These are phyloP conservation scores for Ophioderma brevispina DNA, from an alignment of 35 echinoderm and acorn worm species.

Conservation along the genomic window DNA sequence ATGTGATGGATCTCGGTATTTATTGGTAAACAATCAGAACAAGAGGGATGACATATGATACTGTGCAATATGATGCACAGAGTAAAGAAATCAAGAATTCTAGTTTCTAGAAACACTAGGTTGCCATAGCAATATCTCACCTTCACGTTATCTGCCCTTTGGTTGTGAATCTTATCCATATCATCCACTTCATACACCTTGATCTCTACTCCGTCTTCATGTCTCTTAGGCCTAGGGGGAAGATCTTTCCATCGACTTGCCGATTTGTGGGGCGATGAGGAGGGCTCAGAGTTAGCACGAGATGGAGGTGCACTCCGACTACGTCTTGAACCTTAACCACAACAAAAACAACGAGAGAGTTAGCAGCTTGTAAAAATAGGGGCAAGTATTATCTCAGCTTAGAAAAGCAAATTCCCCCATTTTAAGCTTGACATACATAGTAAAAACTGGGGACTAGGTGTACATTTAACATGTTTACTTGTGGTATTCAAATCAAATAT, in stretches of 20 bases:
- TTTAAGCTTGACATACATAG: background rate
- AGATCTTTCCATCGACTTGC: constrained; percentile 70
- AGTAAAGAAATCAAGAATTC: too few species aligned
- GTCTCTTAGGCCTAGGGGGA: constrained; percentile 67
- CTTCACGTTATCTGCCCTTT: constrained; percentile 82
- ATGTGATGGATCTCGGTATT: too few species aligned
- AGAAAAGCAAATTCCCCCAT: too few species aligned
- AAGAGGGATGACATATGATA: too few species aligned
- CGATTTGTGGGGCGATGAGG: constrained; percentile 41
- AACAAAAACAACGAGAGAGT: background rate
- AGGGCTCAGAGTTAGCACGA: constrained; percentile 56
- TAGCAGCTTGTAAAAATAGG: background rate
- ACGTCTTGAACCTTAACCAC: constrained; percentile 54
- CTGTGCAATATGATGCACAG: too few species aligned
- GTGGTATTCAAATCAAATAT: constrained; percentile 1
- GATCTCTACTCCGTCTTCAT: constrained; percentile 76
- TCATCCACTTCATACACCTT: constrained; percentile 99
- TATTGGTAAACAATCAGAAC: too few species aligned
- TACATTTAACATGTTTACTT: background rate
- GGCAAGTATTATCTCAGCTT: background rate
- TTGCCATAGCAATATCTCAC: constrained; percentile 44
- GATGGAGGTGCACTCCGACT: constrained; percentile 77
- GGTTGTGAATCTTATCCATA: constrained; percentile 61
- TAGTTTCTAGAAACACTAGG: background rate
- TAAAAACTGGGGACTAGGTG: background rate